Base-by-base conservation (phyloP, 2,888 invertebrate genomes). In the Drosophila paramelanica region DNA sequence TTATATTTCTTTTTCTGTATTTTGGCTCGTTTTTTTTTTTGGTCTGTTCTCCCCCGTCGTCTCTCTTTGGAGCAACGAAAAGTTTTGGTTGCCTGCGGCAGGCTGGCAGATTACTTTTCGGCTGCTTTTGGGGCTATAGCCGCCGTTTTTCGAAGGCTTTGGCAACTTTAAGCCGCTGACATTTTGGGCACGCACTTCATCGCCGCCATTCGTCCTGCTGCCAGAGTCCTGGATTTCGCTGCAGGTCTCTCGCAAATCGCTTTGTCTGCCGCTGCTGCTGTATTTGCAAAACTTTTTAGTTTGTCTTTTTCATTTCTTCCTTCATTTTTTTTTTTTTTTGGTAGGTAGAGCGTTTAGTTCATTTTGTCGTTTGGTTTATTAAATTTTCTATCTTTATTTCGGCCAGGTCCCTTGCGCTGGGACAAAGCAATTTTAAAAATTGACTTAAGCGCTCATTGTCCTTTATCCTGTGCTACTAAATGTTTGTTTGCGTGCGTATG, bases 101-200 rank as follows among this genome's bases (percentile, higher is more conserved):
- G 80, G 52, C 75, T 65, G 50, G 77, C 83, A 88, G 88, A 83
- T 83, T 88, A 82, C 84, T 80, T 84, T 82, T 66, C 61, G 79
- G 65, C 67, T 69, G 72, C 62, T 62, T 51, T 59, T 46, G 60
- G 52, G n/a, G 38, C 61, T 61, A 31, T 27, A 47, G 72, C 56
- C 55, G 36, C 59, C 50, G 58, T 60, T 66, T 65, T 75, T 67
- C 42, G 67, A 53, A 66, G 74, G 68, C 73, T 80, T 77, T 69
- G 77, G 71, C 64, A 77, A 88, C 75, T 79, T 79, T 82, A 84
- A 84, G 88, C 83, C 77, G 77, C 83, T 79, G 86, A 88, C 83
- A 83, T 82, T 83, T 88, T 73, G 83, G 86, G 80, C 80, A 88
- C 88, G 83, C 88, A 86, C 80, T 78, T 73, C 57, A 58, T 50